Evolutionary conservation across 2,888 invertebrate species (phyloP).

Genomic region (Schrankia costaestrigalis): DNA sequence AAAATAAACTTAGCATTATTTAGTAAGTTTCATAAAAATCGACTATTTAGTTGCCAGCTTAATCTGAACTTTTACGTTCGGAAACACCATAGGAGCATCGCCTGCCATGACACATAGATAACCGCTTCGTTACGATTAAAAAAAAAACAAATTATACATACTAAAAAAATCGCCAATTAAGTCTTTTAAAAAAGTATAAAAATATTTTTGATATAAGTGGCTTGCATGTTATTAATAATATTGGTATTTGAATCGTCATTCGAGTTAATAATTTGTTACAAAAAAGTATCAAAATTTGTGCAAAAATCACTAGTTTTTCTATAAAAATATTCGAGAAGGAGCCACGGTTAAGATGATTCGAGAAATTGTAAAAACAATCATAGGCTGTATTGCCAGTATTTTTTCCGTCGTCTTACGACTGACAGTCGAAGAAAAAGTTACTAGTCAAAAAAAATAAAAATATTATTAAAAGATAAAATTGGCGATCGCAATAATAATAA

Average conservation of each 20-base stretch:
- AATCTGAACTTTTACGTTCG: constrained; percentile 41
- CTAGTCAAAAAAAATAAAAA: too few species aligned
- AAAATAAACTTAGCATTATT: constrained; percentile 8
- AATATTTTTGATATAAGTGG: constrained; percentile 1
- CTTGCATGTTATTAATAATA: constrained; percentile 3
- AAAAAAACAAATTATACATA: constrained; percentile 4
- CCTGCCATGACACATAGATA: constrained; percentile 28
- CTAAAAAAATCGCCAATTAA: constrained; percentile 13
- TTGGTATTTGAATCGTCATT: constrained; percentile 5
- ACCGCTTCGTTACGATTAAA: constrained; percentile 21
- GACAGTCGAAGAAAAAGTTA: too few species aligned
- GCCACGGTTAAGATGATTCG: constrained; percentile 5
- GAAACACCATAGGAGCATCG: constrained; percentile 56
- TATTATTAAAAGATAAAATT: background rate
- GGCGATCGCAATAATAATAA: constrained; percentile 4
- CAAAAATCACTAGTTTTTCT: constrained; percentile 6
- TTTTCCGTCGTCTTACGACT: too few species aligned
- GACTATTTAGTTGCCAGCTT: constrained; percentile 43
- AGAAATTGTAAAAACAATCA: constrained; percentile 1
- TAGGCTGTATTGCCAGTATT: constrained; percentile 5
- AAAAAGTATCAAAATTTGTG: constrained; percentile 9
- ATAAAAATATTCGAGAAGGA: constrained; percentile 15
- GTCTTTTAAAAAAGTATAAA: too few species aligned
- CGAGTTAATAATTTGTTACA: constrained; percentile 8
- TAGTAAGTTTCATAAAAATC: constrained; percentile 30